Base-by-base conservation (phyloP, 2,797 vertebrate genomes). In the Acipenser oxyrinchus region DNA sequence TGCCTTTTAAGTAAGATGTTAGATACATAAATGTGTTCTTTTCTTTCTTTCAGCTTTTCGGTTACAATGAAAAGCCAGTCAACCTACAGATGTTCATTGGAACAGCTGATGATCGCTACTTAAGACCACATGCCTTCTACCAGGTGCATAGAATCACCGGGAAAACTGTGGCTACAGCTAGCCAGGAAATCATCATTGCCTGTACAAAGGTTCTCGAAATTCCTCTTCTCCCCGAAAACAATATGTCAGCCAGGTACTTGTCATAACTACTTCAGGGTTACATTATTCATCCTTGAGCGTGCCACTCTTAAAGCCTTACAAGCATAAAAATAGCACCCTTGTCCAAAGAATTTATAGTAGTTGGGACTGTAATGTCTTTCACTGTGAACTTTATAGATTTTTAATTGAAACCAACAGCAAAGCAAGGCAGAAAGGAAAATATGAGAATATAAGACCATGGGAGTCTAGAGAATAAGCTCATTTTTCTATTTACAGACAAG, bases 11-110 rank as follows among this genome's bases (percentile, higher is more conserved):
- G 23, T 23, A 23, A 23, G 23, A 23, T 23, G 23, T 23, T 23
- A 23, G 23, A 23, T 23, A 23, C 23, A 70, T 78, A 55, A 55
- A 55, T 48, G 60, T 13, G 70, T 0, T 37, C 23, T 37, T 55
- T 77, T 65, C 52, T 77, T 65, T 68, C 64, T 60, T 67, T 80
- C 88, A 99, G 97, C 94, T 99, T 74, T 81, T 89, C 75, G 96
- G 97, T 84, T 98, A 95, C 83, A 95, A 65, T 1, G 96, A 99
- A 80, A 98, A 99, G 80, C 93, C 94, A 1, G 79, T 99, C 79
- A 99, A 96, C 87, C 84, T 99, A 59, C 97, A 99, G 77, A 98
- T 99, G 95, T 99, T 99, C 90, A 99, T 99, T 1, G 97, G 97
- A 61, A 99, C 97, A 0, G 95, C 97, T 37, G 97, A 99, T 65